phyloP scores from a whole-genome alignment of 2,113 vertebrate species.

The Onychorhynchus coronatus region DNA sequence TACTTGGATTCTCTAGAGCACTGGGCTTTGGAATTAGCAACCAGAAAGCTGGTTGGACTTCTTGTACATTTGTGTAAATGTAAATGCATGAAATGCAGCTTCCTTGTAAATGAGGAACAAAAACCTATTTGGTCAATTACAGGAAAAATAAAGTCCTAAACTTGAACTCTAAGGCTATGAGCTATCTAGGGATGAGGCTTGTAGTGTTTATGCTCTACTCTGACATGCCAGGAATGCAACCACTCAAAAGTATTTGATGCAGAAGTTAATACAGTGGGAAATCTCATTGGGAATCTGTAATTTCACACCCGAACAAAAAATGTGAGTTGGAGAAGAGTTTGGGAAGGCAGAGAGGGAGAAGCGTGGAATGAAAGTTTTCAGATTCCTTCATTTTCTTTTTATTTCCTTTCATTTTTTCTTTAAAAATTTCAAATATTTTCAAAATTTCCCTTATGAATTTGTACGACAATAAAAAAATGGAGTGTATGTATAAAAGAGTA shows the following conservation, averaged over 20 bases:
- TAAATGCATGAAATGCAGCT: not conserved
- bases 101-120: not conserved
- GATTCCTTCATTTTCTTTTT: not conserved
- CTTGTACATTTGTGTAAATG: not conserved
- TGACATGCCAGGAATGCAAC: not conserved
- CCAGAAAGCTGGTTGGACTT: not conserved
- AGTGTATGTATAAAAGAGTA: not conserved
- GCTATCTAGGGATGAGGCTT: not conserved
- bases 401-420: not conserved
- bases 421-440: not conserved
- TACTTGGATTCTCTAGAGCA: not conserved
- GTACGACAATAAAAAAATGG: not conserved
- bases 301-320: not conserved
- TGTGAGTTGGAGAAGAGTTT: not conserved
- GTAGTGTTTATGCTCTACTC: not conserved
- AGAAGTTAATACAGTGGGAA: not conserved
- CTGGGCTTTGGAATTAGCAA: not conserved
- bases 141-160: not conserved
- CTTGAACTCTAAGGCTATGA: not conserved
- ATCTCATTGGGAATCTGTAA: not conserved
- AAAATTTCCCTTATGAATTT: not conserved
- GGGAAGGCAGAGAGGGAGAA: not conserved
- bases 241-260: not conserved
- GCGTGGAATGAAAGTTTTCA: not conserved
- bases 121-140: not conserved